These are phyloP conservation scores for Pelecanus crispus DNA, from an alignment of 2,113 vertebrate species.

Conservation along the genomic window DNA sequence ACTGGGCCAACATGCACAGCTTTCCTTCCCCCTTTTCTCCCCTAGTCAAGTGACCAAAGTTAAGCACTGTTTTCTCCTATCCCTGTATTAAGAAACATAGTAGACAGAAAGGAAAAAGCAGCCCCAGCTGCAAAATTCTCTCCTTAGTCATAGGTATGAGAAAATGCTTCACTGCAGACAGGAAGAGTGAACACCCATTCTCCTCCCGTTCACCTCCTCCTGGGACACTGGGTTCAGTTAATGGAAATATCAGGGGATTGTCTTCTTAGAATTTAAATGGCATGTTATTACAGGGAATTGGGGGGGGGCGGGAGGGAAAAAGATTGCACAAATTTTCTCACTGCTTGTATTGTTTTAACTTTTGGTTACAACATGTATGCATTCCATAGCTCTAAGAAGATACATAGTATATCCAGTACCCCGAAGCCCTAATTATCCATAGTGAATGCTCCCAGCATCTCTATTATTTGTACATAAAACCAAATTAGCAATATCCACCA, in stretches of 20 bases:
- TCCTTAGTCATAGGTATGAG: constrained; percentile 57
- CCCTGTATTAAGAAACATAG: not conserved
- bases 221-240: not conserved
- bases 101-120: not conserved
- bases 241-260: constrained; percentile 3
- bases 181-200: constrained; percentile 48
- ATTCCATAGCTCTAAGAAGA: not conserved
- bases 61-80: not conserved
- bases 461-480: not conserved
- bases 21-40: not conserved
- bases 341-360: not conserved
- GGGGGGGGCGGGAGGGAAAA: not conserved
- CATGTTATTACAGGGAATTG: not conserved
- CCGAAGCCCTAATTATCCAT: not conserved
- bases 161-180: constrained; percentile 11
- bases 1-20: not conserved
- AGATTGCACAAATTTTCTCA: not conserved
- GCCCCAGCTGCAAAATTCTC: not conserved
- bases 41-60: not conserved
- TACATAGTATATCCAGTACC: not conserved
- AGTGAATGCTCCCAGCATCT: not conserved
- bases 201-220: constrained; percentile 17
- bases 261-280: not conserved
- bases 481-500: not conserved
- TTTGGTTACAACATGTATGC: not conserved